A percentile compares a stretch with the other conserved stretches of the same genome.
Evolutionary conservation across 2,888 invertebrate species (phyloP).

Genomic region (Caenorhabditis macrosperma): DNA sequence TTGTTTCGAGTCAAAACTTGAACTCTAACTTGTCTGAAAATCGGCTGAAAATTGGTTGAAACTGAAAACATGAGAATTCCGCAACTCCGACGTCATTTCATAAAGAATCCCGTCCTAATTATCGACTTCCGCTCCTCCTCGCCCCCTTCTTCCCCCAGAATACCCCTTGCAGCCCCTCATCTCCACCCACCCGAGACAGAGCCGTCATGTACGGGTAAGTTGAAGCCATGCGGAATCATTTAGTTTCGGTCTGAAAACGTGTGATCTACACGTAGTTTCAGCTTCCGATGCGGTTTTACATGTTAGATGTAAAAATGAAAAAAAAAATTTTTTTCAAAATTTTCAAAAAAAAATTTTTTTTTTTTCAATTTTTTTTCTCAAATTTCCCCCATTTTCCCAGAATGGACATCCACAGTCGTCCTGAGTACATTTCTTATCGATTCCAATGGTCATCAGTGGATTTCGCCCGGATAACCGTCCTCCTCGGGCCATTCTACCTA

Average conservation of each 20-base stretch:
- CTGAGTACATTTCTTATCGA: conserved; percentile 16
- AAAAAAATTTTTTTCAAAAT: not conserved
- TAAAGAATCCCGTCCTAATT: conserved; percentile 15
- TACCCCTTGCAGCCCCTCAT: not conserved
- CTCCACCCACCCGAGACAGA: not conserved
- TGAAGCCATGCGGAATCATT: not conserved
- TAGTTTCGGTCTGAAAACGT: not conserved
- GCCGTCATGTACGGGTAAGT: conserved; percentile 27
- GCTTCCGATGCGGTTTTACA: not conserved
- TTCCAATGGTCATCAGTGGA: conserved; percentile 1
- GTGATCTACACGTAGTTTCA: not conserved
- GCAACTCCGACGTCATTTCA: conserved; percentile 6
- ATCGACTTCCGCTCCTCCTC: conserved; percentile 8
- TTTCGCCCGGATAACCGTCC: conserved; percentile 15
- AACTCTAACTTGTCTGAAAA: too few species aligned
- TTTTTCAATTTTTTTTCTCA: not conserved
- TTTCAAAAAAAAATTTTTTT: not conserved
- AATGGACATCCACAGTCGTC: conserved; percentile 22
- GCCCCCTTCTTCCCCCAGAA: not conserved
- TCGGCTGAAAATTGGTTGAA: too few species aligned
- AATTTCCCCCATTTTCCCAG: conserved; percentile 10
- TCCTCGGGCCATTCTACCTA: conserved; percentile 1
- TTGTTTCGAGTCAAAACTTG: too few species aligned
- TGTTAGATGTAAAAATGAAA: too few species aligned
- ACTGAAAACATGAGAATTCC: not conserved